Conservation (phyloP, 2,888 invertebrate species). For the Mesoligia furuncula region DNA sequence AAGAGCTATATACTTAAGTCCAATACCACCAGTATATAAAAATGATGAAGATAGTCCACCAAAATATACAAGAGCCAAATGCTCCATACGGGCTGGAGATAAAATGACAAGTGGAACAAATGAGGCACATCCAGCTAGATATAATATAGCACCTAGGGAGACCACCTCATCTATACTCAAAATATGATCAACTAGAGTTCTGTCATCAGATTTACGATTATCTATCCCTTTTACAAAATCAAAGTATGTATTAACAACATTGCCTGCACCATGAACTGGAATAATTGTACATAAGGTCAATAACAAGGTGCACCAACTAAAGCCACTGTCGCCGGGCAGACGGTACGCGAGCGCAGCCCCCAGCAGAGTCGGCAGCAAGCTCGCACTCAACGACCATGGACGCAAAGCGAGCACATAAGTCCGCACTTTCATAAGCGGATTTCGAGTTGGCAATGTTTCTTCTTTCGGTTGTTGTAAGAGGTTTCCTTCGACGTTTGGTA, state of each 20-base stretch:
- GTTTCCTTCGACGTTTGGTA: conserved; percentile 84
- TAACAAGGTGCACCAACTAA: conserved; percentile 94
- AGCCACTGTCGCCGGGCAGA: conserved; percentile 93
- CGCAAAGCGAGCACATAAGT: conserved; percentile 96
- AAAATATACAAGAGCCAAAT: conserved; percentile 98
- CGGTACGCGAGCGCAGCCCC: conserved; percentile 97
- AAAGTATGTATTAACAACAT: conserved; percentile 98
- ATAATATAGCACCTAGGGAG: conserved; percentile 96
- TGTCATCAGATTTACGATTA: conserved; percentile 97
- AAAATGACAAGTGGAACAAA: conserved; percentile 94
- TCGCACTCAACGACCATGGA: conserved; percentile 98
- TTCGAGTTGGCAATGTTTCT: conserved; percentile 77
- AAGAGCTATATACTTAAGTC: conserved; percentile 98
- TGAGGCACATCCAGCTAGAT: conserved; percentile 95
- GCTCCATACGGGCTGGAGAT: conserved; percentile 98
- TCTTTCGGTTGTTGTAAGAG: conserved; percentile 86
- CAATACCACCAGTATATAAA: conserved; percentile 98
- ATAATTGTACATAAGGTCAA: conserved; percentile 96
- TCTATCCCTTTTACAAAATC: conserved; percentile 98
- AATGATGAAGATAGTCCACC: conserved; percentile 98
- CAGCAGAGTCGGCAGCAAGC: conserved; percentile 96
- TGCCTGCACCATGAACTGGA: conserved; percentile 98
- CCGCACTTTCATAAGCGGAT: conserved; percentile 95
- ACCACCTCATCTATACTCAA: conserved; percentile 94
- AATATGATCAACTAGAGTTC: conserved; percentile 98